Evolutionary conservation across 2,888 invertebrate species (phyloP).

Genomic region (Tenthredo mesomela): DNA sequence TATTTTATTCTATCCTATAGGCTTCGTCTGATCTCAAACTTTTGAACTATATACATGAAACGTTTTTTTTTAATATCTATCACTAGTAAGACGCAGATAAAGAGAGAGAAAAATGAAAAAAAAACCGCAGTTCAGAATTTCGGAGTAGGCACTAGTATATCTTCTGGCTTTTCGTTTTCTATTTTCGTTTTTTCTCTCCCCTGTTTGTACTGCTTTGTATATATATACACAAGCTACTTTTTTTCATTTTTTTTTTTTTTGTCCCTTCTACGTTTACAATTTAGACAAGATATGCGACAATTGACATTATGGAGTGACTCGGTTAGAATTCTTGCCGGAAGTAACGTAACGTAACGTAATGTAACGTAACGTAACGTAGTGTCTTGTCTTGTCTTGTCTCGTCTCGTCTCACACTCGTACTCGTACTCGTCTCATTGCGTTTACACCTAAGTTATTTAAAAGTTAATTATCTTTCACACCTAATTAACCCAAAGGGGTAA

Average conservation of each 20-base stretch:
- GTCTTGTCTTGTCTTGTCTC: neutral
- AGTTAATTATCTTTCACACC: slow-evolving; percentile 49
- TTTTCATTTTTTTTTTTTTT: neutral
- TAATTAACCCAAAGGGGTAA: slow-evolving; percentile 22
- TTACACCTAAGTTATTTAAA: slow-evolving; percentile 25
- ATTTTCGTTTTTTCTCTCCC: neutral
- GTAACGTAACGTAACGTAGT: neutral
- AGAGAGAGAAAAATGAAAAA: too few species aligned
- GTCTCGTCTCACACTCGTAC: too few species aligned
- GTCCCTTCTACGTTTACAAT: neutral
- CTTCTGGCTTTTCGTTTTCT: neutral
- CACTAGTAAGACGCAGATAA: too few species aligned
- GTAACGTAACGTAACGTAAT: too few species aligned
- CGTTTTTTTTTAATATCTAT: too few species aligned
- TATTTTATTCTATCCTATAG: too few species aligned
- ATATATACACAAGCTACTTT: neutral
- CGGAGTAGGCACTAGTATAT: too few species aligned
- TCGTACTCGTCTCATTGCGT: neutral
- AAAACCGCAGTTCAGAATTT: too few species aligned
- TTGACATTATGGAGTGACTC: neutral
- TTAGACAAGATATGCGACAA: neutral
- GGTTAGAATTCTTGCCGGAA: neutral
- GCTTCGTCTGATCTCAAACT: too few species aligned
- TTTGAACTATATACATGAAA: too few species aligned
- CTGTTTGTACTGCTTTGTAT: neutral